phyloP scores from a whole-genome alignment of 2,888 invertebrate genomes.

The Serripes groenlandicus region DNA sequence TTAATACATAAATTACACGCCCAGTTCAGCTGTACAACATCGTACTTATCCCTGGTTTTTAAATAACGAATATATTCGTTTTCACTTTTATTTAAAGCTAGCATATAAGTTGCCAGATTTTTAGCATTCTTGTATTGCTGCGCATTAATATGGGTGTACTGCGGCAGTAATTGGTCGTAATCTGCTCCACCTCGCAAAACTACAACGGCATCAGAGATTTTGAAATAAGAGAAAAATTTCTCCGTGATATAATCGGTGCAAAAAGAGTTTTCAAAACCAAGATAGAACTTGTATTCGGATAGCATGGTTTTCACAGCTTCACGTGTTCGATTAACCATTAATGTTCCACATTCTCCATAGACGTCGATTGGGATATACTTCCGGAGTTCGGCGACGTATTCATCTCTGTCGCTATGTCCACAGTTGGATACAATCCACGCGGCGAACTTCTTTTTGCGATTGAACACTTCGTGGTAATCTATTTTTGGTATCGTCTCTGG shows the following conservation, averaged over 20 bases:
- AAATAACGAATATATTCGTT: constrained; percentile 24
- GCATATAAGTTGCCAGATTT: constrained; percentile 7
- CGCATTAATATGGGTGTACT: constrained; percentile 24
- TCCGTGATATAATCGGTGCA: constrained; percentile 20
- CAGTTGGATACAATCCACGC: constrained; percentile 22
- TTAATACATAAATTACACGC: constrained; percentile 29
- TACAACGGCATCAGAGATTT: constrained; percentile 3
- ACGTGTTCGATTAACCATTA: neutral
- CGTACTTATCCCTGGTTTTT: constrained; percentile 23
- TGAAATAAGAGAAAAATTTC: constrained; percentile 7
- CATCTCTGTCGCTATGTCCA: too few relatives aligned
- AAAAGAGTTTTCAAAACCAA: constrained; percentile 17
- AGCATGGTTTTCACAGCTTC: neutral
- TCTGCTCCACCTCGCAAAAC: constrained; percentile 33
- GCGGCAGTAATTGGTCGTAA: constrained; percentile 30
- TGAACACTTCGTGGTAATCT: constrained; percentile 7
- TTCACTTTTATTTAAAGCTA: constrained; percentile 32
- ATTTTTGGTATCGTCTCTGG: neutral
- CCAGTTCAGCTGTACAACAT: neutral
- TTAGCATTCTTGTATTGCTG: neutral
- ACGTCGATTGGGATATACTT: constrained; percentile 19
- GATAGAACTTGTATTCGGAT: constrained; percentile 13
- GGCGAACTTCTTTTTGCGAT: constrained; percentile 5
- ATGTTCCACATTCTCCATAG: constrained; percentile 11
- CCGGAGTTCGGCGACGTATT: constrained; percentile 10